phyloP scores from a whole-genome alignment of 2,797 vertebrate species.

The Mormyrus proboscirostris region DNA sequence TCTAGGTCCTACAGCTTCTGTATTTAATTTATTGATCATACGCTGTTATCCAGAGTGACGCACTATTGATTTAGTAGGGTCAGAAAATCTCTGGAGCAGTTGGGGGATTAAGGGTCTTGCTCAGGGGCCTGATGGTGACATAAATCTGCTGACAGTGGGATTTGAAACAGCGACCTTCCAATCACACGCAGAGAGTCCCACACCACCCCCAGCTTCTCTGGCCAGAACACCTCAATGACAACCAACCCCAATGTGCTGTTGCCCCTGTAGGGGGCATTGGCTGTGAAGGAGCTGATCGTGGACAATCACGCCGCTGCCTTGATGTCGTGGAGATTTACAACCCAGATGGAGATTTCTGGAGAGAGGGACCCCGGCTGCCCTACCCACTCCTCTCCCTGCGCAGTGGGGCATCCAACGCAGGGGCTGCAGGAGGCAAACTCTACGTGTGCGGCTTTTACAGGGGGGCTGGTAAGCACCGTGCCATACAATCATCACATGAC shows the following conservation, averaged over 20 bases:
- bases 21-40: background rate
- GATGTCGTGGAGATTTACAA: slow-evolving; percentile 91
- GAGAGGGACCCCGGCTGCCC: slow-evolving; percentile 79
- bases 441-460: slow-evolving; percentile 93
- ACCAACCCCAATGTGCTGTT: background rate
- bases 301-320: slow-evolving; percentile 88
- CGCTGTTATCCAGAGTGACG: background rate
- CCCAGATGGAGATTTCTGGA: slow-evolving; percentile 85
- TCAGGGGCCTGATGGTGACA: background rate
- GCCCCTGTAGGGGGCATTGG: slow-evolving; percentile 82
- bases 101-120: background rate
- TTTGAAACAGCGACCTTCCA: background rate
- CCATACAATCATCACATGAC: background rate
- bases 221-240: background rate
- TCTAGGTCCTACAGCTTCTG: background rate
- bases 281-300: slow-evolving; percentile 77
- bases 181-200: background rate
- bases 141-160: background rate
- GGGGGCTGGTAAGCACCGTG: slow-evolving; percentile 74
- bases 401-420: slow-evolving; percentile 76
- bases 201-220: background rate
- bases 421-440: slow-evolving; percentile 81
- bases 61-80: background rate
- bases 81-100: background rate
- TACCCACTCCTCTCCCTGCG: slow-evolving; percentile 80